Evolutionary conservation across 2,113 vertebrate species (phyloP).

Genomic region (Rattus rattus): DNA sequence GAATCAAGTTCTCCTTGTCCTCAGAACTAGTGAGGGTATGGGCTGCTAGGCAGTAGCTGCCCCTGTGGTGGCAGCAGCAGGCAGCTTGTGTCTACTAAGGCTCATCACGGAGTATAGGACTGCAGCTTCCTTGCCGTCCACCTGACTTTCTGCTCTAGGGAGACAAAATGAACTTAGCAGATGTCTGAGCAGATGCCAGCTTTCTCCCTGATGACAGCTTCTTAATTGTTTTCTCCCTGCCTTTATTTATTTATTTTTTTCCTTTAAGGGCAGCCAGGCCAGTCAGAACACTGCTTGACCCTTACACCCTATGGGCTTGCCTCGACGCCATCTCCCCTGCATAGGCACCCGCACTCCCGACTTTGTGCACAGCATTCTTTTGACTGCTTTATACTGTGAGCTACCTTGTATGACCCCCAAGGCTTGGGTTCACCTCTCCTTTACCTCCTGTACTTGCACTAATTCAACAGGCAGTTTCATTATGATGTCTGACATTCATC

Average conservation of each 20-base stretch:
- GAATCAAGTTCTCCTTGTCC: not conserved
- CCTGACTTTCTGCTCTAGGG: not conserved
- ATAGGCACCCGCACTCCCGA: not conserved
- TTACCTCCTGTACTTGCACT: not conserved
- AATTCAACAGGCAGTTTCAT: not conserved
- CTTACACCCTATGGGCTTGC: not conserved
- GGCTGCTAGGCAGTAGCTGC: not conserved
- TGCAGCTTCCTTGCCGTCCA: not conserved
- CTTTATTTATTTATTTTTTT: constrained; percentile 4
- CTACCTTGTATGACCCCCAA: no score
- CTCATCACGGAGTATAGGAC: not conserved
- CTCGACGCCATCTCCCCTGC: no score
- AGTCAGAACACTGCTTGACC: not conserved
- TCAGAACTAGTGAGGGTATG: no score
- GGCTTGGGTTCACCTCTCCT: not conserved
- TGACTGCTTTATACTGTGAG: not conserved
- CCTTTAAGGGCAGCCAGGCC: not conserved
- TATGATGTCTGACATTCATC: no score
- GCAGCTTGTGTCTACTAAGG: not conserved
- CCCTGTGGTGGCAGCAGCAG: accelerated
- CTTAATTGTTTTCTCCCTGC: constrained; percentile 3
- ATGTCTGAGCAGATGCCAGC: constrained; percentile 46
- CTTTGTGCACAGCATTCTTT: not conserved
- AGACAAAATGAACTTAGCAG: not conserved
- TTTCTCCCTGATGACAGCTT: constrained; percentile 21